These are phyloP conservation scores for Solea solea DNA, from an alignment of 2,113 vertebrate species.

Conservation along the genomic window DNA sequence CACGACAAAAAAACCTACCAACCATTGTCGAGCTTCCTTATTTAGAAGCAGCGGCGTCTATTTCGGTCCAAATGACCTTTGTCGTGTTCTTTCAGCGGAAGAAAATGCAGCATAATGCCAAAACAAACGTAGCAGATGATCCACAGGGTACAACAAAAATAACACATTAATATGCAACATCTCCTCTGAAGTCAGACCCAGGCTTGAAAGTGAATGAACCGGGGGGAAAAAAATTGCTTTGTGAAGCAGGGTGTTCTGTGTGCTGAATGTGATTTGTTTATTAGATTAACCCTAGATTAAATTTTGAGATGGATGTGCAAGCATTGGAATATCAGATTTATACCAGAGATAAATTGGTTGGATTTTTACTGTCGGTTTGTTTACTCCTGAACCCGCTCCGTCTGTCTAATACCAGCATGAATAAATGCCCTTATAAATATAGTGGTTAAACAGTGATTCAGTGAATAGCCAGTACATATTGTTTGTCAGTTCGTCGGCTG, in stretches of 20 bases:
- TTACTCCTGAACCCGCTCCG: constrained; percentile 38
- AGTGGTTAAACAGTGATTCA: constrained; percentile 4
- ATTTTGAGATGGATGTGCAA: constrained; percentile 64
- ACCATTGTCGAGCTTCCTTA: neutral
- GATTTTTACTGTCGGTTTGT: constrained; percentile 42
- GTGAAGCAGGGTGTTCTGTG: constrained; percentile 56
- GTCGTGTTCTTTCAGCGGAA: constrained; percentile 45
- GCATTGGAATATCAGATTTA: constrained; percentile 56
- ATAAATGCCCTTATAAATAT: neutral
- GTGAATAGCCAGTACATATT: neutral
- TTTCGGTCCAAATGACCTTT: constrained; percentile 54
- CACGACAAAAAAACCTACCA: constrained; percentile 16
- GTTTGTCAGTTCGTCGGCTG: constrained; percentile 18
- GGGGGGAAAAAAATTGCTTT: constrained; percentile 59
- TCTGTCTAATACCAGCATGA: constrained; percentile 16
- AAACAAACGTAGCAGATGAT: constrained; percentile 42
- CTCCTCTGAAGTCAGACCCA: constrained; percentile 56
- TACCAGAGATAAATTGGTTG: constrained; percentile 20
- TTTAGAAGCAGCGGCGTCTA: constrained; percentile 33
- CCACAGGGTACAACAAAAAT: constrained; percentile 40
- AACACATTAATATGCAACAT: constrained; percentile 64
- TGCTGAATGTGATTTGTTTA: constrained; percentile 66
- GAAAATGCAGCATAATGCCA: constrained; percentile 46
- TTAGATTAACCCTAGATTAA: constrained; percentile 74
- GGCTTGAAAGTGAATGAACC: constrained; percentile 52